Evolutionary conservation across 1,140 invertebrate species (phyloP).

Genomic region (Ceratoteleas bidentatus): DNA sequence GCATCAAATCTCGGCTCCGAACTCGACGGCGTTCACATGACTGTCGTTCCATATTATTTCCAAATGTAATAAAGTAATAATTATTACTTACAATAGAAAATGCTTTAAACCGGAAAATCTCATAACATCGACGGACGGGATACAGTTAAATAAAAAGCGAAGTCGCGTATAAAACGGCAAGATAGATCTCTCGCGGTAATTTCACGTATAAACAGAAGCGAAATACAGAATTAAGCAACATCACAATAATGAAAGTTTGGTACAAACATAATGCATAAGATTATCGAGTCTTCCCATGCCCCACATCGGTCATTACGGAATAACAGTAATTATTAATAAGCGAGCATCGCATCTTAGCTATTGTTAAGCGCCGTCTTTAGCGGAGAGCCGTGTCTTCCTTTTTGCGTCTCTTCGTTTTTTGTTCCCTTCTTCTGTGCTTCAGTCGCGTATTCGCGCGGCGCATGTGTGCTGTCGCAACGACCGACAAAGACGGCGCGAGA

Average conservation of each 20-base stretch:
- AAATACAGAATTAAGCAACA: constrained; percentile 66
- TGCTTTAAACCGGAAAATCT: constrained; percentile 64
- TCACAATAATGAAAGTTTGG: constrained; percentile 76
- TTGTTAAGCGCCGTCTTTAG: constrained; percentile 72
- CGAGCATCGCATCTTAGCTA: constrained; percentile 73
- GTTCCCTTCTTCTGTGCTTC: no score
- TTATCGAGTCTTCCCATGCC: constrained; percentile 81
- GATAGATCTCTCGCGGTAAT: constrained; percentile 76
- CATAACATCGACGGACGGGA: constrained; percentile 65
- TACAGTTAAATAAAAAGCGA: constrained; percentile 71
- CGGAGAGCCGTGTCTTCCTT: constrained; percentile 54
- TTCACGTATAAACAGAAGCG: constrained; percentile 74
- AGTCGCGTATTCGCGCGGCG: constrained; percentile 35
- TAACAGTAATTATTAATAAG: constrained; percentile 81
- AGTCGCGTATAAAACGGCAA: constrained; percentile 57
- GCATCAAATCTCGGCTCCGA: constrained; percentile 14
- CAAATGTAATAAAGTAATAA: constrained; percentile 66
- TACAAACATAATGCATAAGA: constrained; percentile 78
- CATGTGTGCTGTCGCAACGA: constrained; percentile 51
- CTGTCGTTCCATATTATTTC: constrained; percentile 54
- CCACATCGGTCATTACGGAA: constrained; percentile 80
- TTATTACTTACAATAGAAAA: constrained; percentile 60
- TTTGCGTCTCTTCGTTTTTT: no score
- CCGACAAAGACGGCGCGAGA: constrained; percentile 52
- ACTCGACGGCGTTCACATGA: constrained; percentile 40